Evolutionary conservation across 2,888 invertebrate genomes (phyloP).

Genomic region (Dione juno): DNA sequence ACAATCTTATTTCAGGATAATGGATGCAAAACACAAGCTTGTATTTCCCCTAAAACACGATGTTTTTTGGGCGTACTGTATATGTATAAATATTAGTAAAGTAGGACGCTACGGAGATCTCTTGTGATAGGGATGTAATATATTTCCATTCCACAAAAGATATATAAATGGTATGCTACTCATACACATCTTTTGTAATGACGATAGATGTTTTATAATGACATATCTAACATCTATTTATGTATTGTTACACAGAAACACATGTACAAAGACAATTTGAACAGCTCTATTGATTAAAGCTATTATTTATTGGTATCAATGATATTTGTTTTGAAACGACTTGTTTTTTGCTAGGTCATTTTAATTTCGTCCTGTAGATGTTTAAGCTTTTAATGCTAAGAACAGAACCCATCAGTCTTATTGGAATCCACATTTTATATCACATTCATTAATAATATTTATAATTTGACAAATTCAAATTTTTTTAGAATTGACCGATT

Average conservation of each 20-base stretch:
- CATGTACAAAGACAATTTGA: background rate
- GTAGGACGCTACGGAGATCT: too few species aligned
- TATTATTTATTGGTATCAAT: background rate
- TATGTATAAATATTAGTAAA: too few species aligned
- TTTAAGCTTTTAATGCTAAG: conserved; percentile 24
- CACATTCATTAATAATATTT: conserved; percentile 29
- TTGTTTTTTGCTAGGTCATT: background rate
- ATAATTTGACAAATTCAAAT: conserved; percentile 26
- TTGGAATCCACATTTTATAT: conserved; percentile 30
- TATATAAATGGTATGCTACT: too few species aligned
- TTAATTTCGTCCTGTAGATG: background rate
- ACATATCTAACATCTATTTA: background rate
- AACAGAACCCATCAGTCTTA: conserved; percentile 43
- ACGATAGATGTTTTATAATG: too few species aligned
- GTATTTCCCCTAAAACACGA: background rate
- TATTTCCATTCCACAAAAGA: too few species aligned
- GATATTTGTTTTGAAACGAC: background rate
- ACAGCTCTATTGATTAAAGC: background rate
- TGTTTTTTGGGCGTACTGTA: too few species aligned
- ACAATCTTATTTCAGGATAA: background rate
- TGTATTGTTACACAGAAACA: background rate
- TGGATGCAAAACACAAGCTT: background rate
- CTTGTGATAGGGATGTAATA: too few species aligned
- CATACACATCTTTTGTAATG: too few species aligned
- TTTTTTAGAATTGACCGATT: background rate